phyloP scores from a whole-genome alignment of 2,797 vertebrate species.

The Heliangelus exortis region DNA sequence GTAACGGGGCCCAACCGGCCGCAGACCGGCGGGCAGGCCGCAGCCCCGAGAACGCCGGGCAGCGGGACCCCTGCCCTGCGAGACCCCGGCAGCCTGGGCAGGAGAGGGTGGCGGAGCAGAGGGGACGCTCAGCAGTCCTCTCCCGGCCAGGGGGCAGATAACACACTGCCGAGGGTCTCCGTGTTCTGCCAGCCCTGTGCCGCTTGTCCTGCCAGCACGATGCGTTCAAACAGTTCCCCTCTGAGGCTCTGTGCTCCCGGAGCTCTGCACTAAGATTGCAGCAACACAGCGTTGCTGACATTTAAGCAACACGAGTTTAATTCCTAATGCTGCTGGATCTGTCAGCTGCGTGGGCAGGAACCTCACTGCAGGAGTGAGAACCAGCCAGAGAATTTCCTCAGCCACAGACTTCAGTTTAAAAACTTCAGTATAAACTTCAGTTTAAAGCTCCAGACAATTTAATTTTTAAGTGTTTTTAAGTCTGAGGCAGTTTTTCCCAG shows the following conservation, averaged over 20 bases:
- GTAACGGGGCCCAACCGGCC: not conserved
- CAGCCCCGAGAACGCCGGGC: not conserved
- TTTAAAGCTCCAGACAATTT: not conserved
- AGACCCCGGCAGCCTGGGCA: not conserved
- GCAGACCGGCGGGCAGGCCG: not conserved
- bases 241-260: too few species aligned
- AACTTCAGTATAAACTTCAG: too few species aligned
- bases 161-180: not conserved
- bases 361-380: not conserved
- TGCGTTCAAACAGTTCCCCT: not conserved
- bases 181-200: not conserved
- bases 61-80: not conserved
- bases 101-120: not conserved
- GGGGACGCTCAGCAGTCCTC: not conserved
- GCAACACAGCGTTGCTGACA: not conserved
- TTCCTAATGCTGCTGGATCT: not conserved
- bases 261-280: not conserved
- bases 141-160: not conserved
- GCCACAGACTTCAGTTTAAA: not conserved
- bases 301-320: not conserved
- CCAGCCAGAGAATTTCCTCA: not conserved
- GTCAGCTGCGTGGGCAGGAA: not conserved
- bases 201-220: rapidly evolving
- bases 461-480: not conserved
- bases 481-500: not conserved